A percentile compares a stretch with the other conserved stretches of the same genome.
Conservation (phyloP, 2,888 invertebrate species). For the Melangyna quadrimaculata region DNA sequence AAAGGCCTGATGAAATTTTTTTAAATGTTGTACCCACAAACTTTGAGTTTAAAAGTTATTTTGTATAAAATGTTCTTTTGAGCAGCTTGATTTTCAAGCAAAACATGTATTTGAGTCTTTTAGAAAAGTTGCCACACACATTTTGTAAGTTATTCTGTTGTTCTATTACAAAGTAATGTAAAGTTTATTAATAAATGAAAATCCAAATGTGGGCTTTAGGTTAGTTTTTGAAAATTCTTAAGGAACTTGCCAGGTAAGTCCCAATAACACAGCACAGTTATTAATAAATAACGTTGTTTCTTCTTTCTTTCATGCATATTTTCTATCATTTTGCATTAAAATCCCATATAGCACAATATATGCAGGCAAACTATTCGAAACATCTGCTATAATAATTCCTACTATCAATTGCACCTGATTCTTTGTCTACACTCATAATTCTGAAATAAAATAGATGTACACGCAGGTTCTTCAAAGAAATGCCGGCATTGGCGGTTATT, state of each 20-base stretch:
- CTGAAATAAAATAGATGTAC: constrained; percentile 15
- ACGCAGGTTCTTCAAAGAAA: constrained; percentile 49
- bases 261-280: neutral
- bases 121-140: no score
- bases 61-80: no score
- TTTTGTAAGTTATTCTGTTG: no score
- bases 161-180: no score
- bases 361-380: constrained; percentile 8
- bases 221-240: no score
- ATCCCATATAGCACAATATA: neutral
- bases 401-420: constrained; percentile 35
- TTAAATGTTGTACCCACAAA: no score
- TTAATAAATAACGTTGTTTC: neutral
- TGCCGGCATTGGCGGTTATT: constrained; percentile 66
- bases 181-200: no score
- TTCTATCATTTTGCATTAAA: neutral
- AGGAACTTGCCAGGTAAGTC: neutral
- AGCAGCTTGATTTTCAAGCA: no score
- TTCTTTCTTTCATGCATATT: neutral
- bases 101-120: no score
- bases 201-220: no score
- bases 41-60: no score
- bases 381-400: constrained; percentile 5
- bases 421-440: neutral
- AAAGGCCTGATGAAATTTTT: no score